These are phyloP conservation scores for Anoplolepis gracilipes DNA, from an alignment of 1,140 invertebrate genomes.

Conservation along the genomic window DNA sequence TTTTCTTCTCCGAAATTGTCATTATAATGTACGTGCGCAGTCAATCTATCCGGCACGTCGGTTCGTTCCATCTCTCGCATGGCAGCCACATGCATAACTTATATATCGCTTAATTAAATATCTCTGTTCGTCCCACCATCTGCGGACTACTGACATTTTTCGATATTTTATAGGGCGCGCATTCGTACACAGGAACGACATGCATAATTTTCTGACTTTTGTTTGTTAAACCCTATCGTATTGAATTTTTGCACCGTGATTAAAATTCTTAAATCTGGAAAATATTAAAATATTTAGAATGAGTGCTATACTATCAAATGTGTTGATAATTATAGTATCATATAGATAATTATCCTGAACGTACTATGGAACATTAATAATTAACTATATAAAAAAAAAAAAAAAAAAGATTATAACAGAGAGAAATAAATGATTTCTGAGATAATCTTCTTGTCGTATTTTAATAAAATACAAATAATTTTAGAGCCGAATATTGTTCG, in stretches of 20 bases:
- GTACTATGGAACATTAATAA: not conserved
- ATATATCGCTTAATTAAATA: constrained; percentile 55
- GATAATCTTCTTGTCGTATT: not conserved
- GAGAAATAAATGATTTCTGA: not conserved
- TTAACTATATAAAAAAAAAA: not conserved
- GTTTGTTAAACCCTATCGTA: no score
- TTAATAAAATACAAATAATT: constrained; percentile 34
- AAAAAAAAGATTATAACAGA: not conserved
- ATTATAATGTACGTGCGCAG: not conserved
- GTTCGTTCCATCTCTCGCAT: constrained; percentile 28
- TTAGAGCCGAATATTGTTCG: not conserved
- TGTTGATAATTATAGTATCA: no score
- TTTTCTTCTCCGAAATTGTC: constrained; percentile 43
- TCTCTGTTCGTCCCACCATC: constrained; percentile 10
- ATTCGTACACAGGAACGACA: not conserved
- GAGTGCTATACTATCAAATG: not conserved
- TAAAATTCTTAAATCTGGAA: not conserved
- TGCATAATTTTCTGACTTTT: not conserved
- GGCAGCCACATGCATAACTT: constrained; percentile 43
- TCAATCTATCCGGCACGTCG: constrained; percentile 21
- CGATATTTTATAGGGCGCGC: constrained; percentile 12
- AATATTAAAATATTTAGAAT: not conserved
- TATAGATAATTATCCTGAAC: not conserved
- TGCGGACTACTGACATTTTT: constrained; percentile 22
- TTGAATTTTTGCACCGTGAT: not conserved